Evolutionary conservation across 1,140 invertebrate genomes (phyloP).

Genomic region (Drosophila setifemur): DNA sequence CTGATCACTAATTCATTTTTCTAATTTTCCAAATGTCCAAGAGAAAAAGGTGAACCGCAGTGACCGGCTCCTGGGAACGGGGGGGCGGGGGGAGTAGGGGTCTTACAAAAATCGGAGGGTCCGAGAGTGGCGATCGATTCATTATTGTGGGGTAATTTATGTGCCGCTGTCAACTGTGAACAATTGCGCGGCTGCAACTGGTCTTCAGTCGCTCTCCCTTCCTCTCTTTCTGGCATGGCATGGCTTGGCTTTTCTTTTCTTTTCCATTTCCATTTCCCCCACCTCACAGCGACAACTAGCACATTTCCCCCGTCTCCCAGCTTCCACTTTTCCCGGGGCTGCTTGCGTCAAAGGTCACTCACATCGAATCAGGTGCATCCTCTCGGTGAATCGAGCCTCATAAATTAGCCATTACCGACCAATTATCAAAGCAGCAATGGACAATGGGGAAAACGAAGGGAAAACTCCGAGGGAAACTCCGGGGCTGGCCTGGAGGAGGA

Average conservation of each 20-base stretch:
- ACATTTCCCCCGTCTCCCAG: neutral
- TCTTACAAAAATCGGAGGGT: neutral
- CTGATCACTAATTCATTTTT: conserved; percentile 73
- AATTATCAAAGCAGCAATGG: conserved; percentile 43
- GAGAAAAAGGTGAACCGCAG: conserved; percentile 38
- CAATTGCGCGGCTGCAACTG: conserved; percentile 75
- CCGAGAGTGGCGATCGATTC: conserved; percentile 49
- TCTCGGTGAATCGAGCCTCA: conserved; percentile 9
- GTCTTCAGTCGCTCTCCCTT: conserved; percentile 55
- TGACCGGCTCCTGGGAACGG: neutral
- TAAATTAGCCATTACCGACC: conserved; percentile 73
- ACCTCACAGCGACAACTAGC: neutral
- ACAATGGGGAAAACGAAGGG: conserved; percentile 21
- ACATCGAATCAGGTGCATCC: conserved; percentile 61
- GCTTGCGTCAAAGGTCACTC: conserved; percentile 52
- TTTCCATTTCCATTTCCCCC: neutral
- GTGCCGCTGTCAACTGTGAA: conserved; percentile 59
- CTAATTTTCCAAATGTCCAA: conserved; percentile 69
- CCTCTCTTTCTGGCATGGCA: too few relatives aligned
- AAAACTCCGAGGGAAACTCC: conserved; percentile 5
- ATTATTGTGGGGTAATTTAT: conserved; percentile 69
- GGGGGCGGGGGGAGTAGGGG: neutral
- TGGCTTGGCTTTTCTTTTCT: neutral
- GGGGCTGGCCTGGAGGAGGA: too few relatives aligned
- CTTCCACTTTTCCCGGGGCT: conserved; percentile 2